phyloP scores from a whole-genome alignment of 2,113 vertebrate genomes.

The Otus sunia region DNA sequence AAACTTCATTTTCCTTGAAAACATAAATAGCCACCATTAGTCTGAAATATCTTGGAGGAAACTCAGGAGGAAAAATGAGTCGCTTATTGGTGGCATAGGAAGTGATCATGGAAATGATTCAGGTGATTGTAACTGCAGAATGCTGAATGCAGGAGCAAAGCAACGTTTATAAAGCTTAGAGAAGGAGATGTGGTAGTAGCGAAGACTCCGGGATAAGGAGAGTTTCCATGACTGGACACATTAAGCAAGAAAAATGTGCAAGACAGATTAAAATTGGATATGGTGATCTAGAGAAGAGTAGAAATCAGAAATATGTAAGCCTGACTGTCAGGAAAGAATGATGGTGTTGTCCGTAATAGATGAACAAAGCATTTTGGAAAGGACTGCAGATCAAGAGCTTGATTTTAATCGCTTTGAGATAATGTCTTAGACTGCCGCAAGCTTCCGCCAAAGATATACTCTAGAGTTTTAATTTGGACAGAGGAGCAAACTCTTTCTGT shows the following conservation, averaged over 20 bases:
- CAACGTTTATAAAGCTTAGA: neutral
- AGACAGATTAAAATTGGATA: neutral
- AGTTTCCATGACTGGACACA: neutral
- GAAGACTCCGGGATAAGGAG: neutral
- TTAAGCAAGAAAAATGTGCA: neutral
- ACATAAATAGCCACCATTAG: neutral
- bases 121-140: neutral
- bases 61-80: neutral
- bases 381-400: neutral
- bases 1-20: neutral
- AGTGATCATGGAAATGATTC: neutral
- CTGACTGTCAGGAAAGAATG: neutral
- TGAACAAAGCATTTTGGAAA: neutral
- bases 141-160: neutral
- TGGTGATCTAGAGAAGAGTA: neutral
- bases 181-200: neutral
- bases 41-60: neutral
- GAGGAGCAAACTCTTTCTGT: neutral
- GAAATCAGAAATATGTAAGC: neutral
- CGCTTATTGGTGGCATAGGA: neutral
- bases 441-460: neutral
- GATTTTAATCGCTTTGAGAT: neutral
- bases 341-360: neutral
- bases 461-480: neutral
- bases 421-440: neutral